Base-by-base conservation (phyloP, 1,140 invertebrate genomes). In the Drosophila insularis region DNA sequence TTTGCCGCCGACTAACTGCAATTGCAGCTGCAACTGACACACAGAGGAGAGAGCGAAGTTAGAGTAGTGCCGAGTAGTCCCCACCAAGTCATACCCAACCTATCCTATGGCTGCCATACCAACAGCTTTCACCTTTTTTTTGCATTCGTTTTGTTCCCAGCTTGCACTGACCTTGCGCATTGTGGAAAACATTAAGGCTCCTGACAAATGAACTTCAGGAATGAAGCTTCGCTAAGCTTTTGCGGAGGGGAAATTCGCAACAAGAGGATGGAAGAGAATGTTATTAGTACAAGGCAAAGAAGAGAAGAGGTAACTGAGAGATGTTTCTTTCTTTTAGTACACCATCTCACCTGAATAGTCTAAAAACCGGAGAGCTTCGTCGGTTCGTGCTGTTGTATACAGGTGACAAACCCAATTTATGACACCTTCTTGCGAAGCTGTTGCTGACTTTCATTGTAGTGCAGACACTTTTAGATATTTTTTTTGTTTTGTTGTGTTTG, bases 121-220 rank as follows among this genome's bases (percentile, higher is more conserved):
- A 56, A 27, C 82, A 87, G 84, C 82, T 76, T 76, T 76, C 63
- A 71, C 68, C 75, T 80, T 77, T 87, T 46, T 87, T 50, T 50
- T 46, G n/a, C n/a, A 5, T n/a, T 40, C 7, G 14, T 35, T 8
- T 35, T 35, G 32, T 37, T 37, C 8, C 71, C 82, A 87, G 76
- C 82, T 82, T 87, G 84, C 80, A 89, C 84, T 89, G 84, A 89
- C 84, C 84, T 89, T 89, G 84, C 84, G 84, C 84, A 89, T 69
- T 84, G 61, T 74, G 77, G 67, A 56, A 68, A 50, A 72, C 77
- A 79, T 89, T 87, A 54, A 64, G 62, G 53, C 63, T 75, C 82
- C 84, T 67, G 84, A 63, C 65, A 59, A 17, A 14, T 50, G 50
- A 87, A 89, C 85, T 87, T 89, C 84, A 68, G 84, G 85, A 87